A percentile compares a stretch with the other conserved stretches of the same genome.
Evolutionary conservation across 1,140 invertebrate species (phyloP).

Genomic region (Euura saliciscinereae): DNA sequence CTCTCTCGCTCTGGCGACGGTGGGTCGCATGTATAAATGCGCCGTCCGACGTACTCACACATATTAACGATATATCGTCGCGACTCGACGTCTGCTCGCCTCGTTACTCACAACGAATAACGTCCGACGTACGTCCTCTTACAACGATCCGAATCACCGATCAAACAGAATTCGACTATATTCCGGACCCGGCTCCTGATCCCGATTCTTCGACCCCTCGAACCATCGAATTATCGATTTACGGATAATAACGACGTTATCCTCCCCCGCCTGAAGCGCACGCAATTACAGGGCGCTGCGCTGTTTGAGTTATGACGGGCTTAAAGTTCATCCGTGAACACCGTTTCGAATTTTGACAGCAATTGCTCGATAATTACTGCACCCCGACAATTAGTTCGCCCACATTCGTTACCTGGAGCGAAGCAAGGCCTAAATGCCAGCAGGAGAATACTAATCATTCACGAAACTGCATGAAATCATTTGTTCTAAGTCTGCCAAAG

Average conservation of each 20-base stretch:
- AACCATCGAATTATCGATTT: not conserved
- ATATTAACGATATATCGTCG: not conserved
- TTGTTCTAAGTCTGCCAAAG: no score
- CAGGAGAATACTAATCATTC: no score
- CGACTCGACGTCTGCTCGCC: not conserved
- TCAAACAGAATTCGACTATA: not conserved
- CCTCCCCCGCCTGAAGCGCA: not conserved
- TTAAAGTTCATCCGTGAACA: not conserved
- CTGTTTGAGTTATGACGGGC: not conserved
- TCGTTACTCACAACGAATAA: not conserved
- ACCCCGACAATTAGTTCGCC: not conserved
- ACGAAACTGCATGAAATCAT: no score
- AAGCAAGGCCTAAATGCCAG: no score
- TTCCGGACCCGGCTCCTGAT: no score
- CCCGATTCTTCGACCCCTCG: not conserved
- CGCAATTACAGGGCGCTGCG: not conserved
- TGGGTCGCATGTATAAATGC: not conserved
- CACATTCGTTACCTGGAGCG: no score
- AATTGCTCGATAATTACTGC: not conserved
- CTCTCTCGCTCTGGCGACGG: constrained; percentile 1
- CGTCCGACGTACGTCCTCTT: not conserved
- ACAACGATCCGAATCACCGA: not conserved
- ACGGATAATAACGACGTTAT: constrained; percentile 4
- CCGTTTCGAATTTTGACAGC: constrained; percentile 2
- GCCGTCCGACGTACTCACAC: not conserved